Evolutionary conservation across 2,888 invertebrate species (phyloP), one percentile per base, ranked within the genome.

Genomic region (Augochlorella aurata): DNA sequence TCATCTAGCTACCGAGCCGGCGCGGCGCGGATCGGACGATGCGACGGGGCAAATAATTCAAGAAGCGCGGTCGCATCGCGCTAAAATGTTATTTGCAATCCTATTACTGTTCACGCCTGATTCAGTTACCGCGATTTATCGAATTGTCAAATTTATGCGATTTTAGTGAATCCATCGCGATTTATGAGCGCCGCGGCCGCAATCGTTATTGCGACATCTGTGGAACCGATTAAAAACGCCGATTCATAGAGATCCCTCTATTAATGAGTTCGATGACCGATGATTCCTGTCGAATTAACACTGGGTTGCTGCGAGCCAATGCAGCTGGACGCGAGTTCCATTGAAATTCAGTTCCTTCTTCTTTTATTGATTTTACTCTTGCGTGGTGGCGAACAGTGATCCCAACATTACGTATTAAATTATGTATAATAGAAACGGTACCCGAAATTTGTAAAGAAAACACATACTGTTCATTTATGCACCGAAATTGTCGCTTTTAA

Each of bases 81-180:
- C 65, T 70, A 69, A 74, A 81, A 81, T 69, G 81, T 81, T 81
- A 73, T 81, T 80, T 81, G 80, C 74, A 74, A 81, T 73, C 82
- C 74, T 81, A 81, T 81, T 81, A 74, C 58, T 54, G 63, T 29
- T 38, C 58, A 66, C 47, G 80, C 58, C 58, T 69, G 54, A 74
- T 58, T 81, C 81, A 69, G 45, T 74, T 50, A 69, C 7, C 50
- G 50, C 16, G 54, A 81, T 81, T 81, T 81, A 81, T 70, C n/a
- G 69, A 81, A 81, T 81, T 81, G 73, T 81, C 81, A 81, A 81
- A 65, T 81, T 74, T 74, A n/a, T 45, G 58, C 74, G 65, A 81
- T 81, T 80, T 80, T 65, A 74, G 69, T 50, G 82, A 81, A 74
- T 81, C 52, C 65, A 21, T 58, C 21, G 24, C 73, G 65, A 81